Evolutionary conservation across 2,113 vertebrate genomes (phyloP).

Genomic region (Ia io): DNA sequence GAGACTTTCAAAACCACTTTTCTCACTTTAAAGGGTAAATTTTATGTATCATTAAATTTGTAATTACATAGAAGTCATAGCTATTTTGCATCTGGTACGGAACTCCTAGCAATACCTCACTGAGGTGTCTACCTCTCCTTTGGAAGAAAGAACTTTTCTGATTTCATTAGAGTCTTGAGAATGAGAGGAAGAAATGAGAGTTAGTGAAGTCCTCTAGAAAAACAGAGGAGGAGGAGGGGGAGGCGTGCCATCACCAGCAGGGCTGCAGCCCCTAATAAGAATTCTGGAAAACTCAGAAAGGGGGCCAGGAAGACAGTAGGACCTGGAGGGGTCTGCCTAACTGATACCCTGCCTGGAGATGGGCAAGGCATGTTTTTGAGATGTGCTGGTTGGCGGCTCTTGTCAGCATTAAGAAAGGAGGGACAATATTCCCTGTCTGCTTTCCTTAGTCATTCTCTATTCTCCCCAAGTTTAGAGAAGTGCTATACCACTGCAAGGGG

Average conservation of each 20-base stretch:
- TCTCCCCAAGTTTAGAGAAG: background rate
- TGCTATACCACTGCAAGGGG: background rate
- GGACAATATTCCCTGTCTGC: background rate
- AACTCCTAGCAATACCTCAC: background rate
- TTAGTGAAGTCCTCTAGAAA: background rate
- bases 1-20: slow-evolving; percentile 44
- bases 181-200: background rate
- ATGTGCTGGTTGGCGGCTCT: no score
- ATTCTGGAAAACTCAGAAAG: background rate
- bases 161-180: background rate
- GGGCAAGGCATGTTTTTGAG: background rate
- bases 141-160: background rate
- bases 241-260: background rate
- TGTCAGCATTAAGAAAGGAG: background rate
- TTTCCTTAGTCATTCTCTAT: background rate
- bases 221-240: background rate
- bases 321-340: no score
- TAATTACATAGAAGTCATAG: slow-evolving; percentile 7
- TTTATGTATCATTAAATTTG: slow-evolving; percentile 44
- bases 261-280: background rate
- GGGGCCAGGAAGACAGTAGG: background rate
- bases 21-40: slow-evolving; percentile 31
- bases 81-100: background rate
- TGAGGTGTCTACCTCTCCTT: background rate
- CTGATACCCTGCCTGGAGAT: background rate